phyloP scores from a whole-genome alignment of 2,888 invertebrate genomes.

The Machimus atricapillus region DNA sequence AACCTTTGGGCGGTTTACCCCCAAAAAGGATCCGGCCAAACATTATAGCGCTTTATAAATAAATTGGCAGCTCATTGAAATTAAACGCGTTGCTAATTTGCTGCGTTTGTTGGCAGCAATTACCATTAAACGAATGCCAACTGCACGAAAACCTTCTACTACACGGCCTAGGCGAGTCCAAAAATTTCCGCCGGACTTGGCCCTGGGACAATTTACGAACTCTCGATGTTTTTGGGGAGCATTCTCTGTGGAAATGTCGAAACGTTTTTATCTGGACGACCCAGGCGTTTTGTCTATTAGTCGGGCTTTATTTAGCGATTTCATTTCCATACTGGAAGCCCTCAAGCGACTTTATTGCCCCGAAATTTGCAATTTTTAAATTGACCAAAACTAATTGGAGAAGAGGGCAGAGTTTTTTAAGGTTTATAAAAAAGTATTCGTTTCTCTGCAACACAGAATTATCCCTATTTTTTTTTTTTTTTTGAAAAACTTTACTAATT shows the following conservation, averaged over 20 bases:
- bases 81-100: slow-evolving; percentile 24
- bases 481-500: no score
- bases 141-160: background rate
- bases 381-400: background rate
- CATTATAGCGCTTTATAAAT: background rate
- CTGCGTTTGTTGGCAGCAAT: slow-evolving; percentile 21
- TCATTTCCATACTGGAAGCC: background rate
- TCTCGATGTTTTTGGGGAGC: background rate
- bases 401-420: background rate
- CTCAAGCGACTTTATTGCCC: background rate
- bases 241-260: background rate
- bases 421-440: background rate
- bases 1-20: no score
- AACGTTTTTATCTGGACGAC: background rate
- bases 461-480: background rate
- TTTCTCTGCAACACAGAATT: background rate
- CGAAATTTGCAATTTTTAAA: background rate
- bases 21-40: background rate
- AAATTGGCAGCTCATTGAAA: slow-evolving; percentile 26
- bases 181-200: background rate
- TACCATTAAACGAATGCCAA: background rate
- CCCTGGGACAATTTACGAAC: slow-evolving; percentile 1
- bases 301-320: background rate
- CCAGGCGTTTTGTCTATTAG: background rate
- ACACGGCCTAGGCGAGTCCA: background rate